Percentiles rank a stretch among this genome's conserved stretches.
These are phyloP conservation scores for Lampris incognitus DNA, from an alignment of 2,113 vertebrate species.

Conservation along the genomic window DNA sequence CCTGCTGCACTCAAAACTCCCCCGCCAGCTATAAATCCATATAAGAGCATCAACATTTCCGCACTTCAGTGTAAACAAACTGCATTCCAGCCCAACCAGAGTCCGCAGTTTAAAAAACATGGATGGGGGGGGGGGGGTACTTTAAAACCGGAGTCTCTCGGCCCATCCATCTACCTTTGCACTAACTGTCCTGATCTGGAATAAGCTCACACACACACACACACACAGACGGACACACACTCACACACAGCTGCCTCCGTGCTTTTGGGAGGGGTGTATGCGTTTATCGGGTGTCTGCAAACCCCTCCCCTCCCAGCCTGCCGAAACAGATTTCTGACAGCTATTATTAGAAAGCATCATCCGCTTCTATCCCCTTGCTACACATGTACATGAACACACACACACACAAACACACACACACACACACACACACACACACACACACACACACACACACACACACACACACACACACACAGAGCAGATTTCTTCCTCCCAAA, in stretches of 20 bases:
- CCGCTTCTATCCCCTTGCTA: neutral
- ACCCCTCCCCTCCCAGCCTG: slow-evolving; percentile 8
- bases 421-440: slow-evolving; percentile 8
- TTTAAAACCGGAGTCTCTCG: neutral
- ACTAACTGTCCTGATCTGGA: slow-evolving; percentile 18
- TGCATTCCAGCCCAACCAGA: slow-evolving; percentile 47
- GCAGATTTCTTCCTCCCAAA: slow-evolving; percentile 32
- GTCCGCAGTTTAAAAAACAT: slow-evolving; percentile 44
- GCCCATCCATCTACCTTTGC: slow-evolving; percentile 38
- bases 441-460: neutral
- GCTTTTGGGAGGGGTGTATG: neutral
- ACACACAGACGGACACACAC: no score
- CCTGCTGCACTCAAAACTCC: slow-evolving; percentile 45
- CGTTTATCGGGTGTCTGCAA: slow-evolving; percentile 1
- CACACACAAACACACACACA: neutral
- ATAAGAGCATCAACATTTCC: slow-evolving; percentile 56
- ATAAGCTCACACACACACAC: neutral
- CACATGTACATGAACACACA: slow-evolving; percentile 8
- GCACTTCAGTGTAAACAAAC: slow-evolving; percentile 50
- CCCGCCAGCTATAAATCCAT: slow-evolving; percentile 61
- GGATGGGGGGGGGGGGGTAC: no score
- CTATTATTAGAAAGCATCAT: slow-evolving; percentile 31
- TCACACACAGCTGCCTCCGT: neutral
- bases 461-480: neutral
- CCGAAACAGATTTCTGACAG: slow-evolving; percentile 25